Conservation (phyloP, 2,888 invertebrate species). For the Perithous albicinctus region DNA sequence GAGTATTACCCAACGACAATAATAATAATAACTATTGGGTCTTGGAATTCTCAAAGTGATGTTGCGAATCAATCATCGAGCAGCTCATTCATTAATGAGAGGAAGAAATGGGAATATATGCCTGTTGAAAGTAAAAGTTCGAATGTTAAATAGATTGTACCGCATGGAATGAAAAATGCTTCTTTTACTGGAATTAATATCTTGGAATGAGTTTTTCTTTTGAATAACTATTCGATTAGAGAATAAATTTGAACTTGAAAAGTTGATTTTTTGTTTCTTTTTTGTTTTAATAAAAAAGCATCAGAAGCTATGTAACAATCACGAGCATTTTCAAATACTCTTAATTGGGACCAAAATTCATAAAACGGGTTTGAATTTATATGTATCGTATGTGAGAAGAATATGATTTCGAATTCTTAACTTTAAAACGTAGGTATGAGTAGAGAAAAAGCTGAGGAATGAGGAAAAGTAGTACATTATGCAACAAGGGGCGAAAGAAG, state of each 20-base stretch:
- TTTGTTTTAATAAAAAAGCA: background rate
- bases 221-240: background rate
- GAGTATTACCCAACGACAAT: conserved; percentile 32
- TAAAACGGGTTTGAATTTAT: no score
- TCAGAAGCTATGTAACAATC: no score
- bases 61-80: conserved; percentile 2
- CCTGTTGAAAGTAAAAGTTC: conserved; percentile 4
- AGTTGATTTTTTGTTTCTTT: background rate
- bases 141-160: background rate
- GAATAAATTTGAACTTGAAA: background rate
- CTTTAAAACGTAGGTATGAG: no score
- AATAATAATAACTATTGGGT: background rate
- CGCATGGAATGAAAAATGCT: background rate
- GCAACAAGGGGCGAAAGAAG: no score
- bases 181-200: background rate
- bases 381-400: no score
- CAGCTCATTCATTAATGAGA: background rate
- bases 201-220: background rate
- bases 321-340: no score
- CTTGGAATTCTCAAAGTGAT: background rate
- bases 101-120: background rate
- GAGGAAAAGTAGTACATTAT: no score
- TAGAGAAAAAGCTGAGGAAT: no score
- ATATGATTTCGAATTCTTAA: no score
- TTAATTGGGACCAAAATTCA: no score